Evolutionary conservation across 2,888 invertebrate genomes (phyloP).

Genomic region (Trichogramma dendrolimi): DNA sequence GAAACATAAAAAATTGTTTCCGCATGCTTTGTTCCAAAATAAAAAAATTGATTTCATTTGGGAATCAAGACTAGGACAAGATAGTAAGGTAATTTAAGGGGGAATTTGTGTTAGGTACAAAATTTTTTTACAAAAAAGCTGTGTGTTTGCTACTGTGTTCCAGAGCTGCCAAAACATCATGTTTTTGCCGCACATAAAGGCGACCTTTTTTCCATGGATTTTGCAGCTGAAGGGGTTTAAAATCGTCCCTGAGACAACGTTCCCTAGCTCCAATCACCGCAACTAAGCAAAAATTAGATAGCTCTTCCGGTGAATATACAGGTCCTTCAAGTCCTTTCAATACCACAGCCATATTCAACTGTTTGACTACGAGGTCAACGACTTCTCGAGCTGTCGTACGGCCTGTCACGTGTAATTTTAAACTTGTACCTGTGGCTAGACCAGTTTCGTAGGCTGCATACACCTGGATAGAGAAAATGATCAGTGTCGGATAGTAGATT

Average conservation of each 20-base stretch:
- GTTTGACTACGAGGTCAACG: constrained; percentile 90
- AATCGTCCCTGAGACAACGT: constrained; percentile 89
- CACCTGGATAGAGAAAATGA: constrained; percentile 63
- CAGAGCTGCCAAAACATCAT: constrained; percentile 81
- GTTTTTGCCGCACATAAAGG: constrained; percentile 86
- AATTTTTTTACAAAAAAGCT: constrained; percentile 53
- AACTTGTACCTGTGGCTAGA: constrained; percentile 84
- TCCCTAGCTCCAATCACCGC: constrained; percentile 94
- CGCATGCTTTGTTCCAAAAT: no score
- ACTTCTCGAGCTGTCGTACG: constrained; percentile 92
- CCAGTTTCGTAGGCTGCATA: constrained; percentile 96
- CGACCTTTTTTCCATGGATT: constrained; percentile 95
- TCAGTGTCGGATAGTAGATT: constrained; percentile 23
- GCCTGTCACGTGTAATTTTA: constrained; percentile 89
- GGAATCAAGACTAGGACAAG: no score
- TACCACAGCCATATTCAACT: constrained; percentile 88
- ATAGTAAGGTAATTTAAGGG: no score
- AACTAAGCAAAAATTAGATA: constrained; percentile 87
- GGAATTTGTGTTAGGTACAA: not conserved
- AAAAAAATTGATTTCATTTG: no score
- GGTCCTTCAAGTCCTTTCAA: constrained; percentile 83
- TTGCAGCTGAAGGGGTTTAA: constrained; percentile 86
- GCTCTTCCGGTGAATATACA: constrained; percentile 76
- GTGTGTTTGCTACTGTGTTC: constrained; percentile 83
- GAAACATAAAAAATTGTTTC: no score